Base-by-base conservation (phyloP, 1,140 invertebrate species). In the Cecropterus lyciades region DNA sequence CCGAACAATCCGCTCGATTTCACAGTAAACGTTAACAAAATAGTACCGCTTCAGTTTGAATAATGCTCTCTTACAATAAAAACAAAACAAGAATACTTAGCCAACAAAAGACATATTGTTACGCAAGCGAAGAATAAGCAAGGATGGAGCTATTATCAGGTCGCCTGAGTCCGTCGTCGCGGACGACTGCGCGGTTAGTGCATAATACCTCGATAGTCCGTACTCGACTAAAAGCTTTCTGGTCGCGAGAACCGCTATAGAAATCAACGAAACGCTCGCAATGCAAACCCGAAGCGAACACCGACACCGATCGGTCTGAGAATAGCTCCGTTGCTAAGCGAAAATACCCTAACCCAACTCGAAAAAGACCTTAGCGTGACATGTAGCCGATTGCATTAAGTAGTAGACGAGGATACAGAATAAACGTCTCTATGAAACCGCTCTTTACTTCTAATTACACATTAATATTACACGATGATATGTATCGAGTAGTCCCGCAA, bases 381-480 rank as follows among this genome's bases (percentile, higher is more conserved):
- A 89, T 85, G 72, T 75, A 89, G 84, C 87, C 89, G 83, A 89
- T 84, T 87, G 84, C 82, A 84, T 79, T 84, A 86, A 83, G 82
- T 82, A 87, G 73, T 86, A 89, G 87, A 89, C 76, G 80, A 86
- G 77, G 79, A 86, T 89, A 92, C 83, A 85, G 89, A 88, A 89
- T 89, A 87, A 88, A 88, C 82, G 87, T 90, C 85, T 91, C 86
- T 90, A 89, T 90, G 87, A 88, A 89, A 90, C 87, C 85, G 86
- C 79, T 84, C 68, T 81, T 87, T 87, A 85, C 77, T 80, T 75
- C 87, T 90, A 90, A 89, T 90, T 90, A 91, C 80, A 90, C 73
- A 89, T 88, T 87, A 89, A 92, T 90, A 92, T 92, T 89, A 92
- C 84, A 88, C 81, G 87, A 85, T 92, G 89, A 92, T 92, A 92